Base-by-base conservation (phyloP, 2,888 invertebrate species). In the Brachynemurus nebulosus region DNA sequence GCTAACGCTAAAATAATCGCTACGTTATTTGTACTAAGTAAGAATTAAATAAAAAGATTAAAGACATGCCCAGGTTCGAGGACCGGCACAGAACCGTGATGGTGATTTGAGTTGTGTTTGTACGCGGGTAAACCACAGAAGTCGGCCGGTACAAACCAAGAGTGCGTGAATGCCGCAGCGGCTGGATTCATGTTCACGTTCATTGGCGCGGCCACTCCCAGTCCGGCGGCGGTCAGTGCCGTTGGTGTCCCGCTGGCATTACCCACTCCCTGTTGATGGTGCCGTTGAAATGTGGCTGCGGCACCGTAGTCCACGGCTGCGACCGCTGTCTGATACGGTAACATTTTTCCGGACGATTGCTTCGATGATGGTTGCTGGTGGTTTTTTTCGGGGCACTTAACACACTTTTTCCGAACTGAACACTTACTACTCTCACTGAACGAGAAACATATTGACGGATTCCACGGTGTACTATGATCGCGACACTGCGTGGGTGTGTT, bases 61-160 rank as follows among this genome's bases (percentile, higher is more conserved):
- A 70, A 75, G 63, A 81, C 85, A 80, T 85, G 85, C 88, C 88
- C 88, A 76, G 86, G 86, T 78, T 88, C 86, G 74, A 88, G 81
- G 76, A 80, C 80, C 76, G 81, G 78, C 27, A 38, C 38, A 38
- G 44, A 44, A 44, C 44, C 37, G 20, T 16, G 67, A 69, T 70
- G 67, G 69, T 70, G 66, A 74, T 73, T 71, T 72, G 74, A 74
- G 71, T 73, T 72, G 74, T 80, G 79, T 71, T 79, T 80, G 71
- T 78, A 80, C 72, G 86, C 84, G 21, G 44, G 44, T 37, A 38
- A 38, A 27, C 37, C 74, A 80, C 86, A 86, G 73, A 88, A 79
- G 76, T 88, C 86, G 81, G 86, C 85, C 73, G 84, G 82, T 70
- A 88, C 86, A 79, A 89, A 86, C 90, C 90, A 90, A 73, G 89